A percentile compares a stretch with the other conserved stretches of the same genome.
Evolutionary conservation across 2,113 vertebrate species (phyloP).

Genomic region (Sapayoa aenigma): DNA sequence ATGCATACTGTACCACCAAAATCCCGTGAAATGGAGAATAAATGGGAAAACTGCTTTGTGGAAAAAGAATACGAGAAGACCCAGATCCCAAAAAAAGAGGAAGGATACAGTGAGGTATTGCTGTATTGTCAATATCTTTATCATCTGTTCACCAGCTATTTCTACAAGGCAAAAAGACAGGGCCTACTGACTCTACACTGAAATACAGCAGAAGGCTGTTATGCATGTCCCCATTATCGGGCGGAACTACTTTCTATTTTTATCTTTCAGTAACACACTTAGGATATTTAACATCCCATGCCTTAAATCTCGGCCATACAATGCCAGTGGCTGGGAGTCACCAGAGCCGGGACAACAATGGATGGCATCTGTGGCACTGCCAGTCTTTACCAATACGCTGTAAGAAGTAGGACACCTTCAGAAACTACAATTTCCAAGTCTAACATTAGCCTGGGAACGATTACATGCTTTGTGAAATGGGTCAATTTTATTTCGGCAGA

Average conservation of each 20-base stretch:
- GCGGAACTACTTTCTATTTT: slow-evolving; percentile 15
- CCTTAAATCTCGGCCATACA: not conserved
- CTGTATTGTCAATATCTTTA: slow-evolving; percentile 45
- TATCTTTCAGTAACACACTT: not conserved
- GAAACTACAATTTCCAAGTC: not conserved
- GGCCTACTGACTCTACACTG: not conserved
- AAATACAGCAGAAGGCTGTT: slow-evolving; percentile 16
- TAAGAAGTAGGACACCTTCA: not conserved
- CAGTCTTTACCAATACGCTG: not conserved
- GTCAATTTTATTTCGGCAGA: not conserved
- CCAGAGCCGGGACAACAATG: fast-evolving
- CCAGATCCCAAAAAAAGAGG: too few relatives aligned
- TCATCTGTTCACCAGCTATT: slow-evolving; percentile 41
- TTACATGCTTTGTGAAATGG: not conserved
- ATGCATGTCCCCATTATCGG: not conserved
- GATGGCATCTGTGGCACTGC: not conserved
- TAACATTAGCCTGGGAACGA: not conserved
- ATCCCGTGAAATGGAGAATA: too few relatives aligned
- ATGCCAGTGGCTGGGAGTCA: not conserved
- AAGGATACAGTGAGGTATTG: too few relatives aligned
- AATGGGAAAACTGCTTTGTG: too few relatives aligned
- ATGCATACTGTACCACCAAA: too few relatives aligned
- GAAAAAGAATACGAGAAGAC: too few relatives aligned
- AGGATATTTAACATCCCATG: slow-evolving; percentile 1
- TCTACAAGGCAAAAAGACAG: slow-evolving; percentile 2